phyloP scores from a whole-genome alignment of 2,113 vertebrate species.

The Turnix velox region DNA sequence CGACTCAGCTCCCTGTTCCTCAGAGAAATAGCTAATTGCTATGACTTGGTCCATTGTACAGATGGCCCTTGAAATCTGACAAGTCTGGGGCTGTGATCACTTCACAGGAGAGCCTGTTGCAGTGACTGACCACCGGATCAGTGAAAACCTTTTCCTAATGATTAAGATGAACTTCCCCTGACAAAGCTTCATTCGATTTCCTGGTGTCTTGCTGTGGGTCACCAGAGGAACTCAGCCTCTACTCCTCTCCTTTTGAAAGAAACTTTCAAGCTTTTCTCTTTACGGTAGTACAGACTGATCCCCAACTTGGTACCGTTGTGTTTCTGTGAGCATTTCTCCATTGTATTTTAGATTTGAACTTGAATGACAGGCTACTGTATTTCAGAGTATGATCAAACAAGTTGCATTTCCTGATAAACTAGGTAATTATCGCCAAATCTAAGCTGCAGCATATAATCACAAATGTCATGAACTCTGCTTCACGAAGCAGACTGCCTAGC shows the following conservation, averaged over 20 bases:
- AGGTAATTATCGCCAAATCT: neutral
- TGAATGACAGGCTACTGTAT: neutral
- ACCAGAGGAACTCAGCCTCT: neutral
- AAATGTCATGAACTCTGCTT: neutral
- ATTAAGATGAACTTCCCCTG: neutral
- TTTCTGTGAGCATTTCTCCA: neutral
- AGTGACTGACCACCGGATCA: neutral
- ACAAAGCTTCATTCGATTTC: neutral
- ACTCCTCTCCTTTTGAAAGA: neutral
- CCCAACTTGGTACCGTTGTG: fast-evolving
- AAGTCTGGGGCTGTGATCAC: neutral
- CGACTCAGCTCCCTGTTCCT: neutral
- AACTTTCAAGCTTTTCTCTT: neutral
- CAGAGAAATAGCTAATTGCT: neutral
- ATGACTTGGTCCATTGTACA: neutral
- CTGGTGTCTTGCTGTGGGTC: fast-evolving
- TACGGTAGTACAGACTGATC: fast-evolving
- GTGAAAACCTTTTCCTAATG: neutral
- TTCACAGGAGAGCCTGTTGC: neutral
- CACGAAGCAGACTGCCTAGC: neutral
- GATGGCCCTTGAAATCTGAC: neutral
- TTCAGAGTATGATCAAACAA: neutral
- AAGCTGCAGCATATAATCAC: neutral
- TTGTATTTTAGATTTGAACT: neutral
- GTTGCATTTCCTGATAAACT: neutral